Conservation (phyloP, 2,888 invertebrate species). For the Microctonus aethiopoides region DNA sequence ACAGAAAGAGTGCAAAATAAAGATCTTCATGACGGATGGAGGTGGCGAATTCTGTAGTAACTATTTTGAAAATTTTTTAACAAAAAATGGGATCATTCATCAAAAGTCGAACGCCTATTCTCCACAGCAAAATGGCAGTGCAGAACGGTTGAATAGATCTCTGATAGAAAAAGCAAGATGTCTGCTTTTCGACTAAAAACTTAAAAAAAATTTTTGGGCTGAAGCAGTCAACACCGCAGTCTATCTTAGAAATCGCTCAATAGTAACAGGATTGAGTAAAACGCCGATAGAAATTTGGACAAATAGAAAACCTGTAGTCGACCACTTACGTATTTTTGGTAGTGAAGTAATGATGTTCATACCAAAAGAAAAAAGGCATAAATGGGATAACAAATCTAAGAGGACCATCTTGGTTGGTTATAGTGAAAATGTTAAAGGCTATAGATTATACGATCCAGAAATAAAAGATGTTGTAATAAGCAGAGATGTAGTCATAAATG, state of each 20-base stretch:
- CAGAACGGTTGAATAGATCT: constrained; percentile 48
- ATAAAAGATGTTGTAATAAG: background rate
- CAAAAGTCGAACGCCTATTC: constrained; percentile 44
- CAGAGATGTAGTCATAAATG: background rate
- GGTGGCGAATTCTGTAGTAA: constrained; percentile 15
- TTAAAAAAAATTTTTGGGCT: constrained; percentile 59
- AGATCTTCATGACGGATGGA: background rate
- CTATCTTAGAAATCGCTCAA: constrained; percentile 48
- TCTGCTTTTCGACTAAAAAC: constrained; percentile 51
- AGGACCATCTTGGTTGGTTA: constrained; percentile 13
- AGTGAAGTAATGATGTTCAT: constrained; percentile 22
- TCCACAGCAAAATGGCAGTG: constrained; percentile 51
- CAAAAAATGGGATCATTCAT: constrained; percentile 21
- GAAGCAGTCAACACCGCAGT: constrained; percentile 47
- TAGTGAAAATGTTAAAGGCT: background rate
- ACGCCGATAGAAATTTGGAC: constrained; percentile 34
- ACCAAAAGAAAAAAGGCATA: constrained; percentile 12
- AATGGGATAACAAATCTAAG: background rate
- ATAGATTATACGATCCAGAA: constrained; percentile 31
- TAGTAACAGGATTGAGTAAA: constrained; percentile 40
- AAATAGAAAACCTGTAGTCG: constrained; percentile 25
- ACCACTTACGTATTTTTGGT: constrained; percentile 36
- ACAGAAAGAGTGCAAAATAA: background rate
- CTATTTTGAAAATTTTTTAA: constrained; percentile 16
- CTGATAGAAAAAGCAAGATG: constrained; percentile 59